Conservation (phyloP, 2,113 vertebrate species). For the Scytalopus superciliaris region DNA sequence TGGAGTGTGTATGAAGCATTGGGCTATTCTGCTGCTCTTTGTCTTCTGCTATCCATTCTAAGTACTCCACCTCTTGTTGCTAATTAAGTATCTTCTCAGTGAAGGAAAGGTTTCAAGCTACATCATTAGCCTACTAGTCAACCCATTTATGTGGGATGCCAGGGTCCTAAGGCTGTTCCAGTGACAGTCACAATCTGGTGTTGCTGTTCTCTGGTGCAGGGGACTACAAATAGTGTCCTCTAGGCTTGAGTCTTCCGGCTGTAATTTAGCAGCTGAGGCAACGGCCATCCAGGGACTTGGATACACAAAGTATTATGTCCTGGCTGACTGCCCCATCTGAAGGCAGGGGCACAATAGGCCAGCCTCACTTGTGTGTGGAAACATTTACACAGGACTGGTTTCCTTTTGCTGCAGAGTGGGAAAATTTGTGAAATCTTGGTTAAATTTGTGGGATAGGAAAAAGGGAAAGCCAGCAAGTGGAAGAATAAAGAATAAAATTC, state of each 20-base stretch:
- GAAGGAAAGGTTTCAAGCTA: not conserved
- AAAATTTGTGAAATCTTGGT: constrained; percentile 51
- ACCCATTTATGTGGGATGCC: not conserved
- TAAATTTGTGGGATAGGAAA: constrained; percentile 34
- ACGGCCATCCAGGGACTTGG: not conserved
- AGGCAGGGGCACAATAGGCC: not conserved
- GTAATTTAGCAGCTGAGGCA: not conserved
- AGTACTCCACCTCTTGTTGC: not conserved
- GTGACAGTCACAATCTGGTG: not conserved
- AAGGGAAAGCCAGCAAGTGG: constrained; percentile 29
- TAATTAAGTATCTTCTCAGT: not conserved
- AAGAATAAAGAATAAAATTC: constrained; percentile 33
- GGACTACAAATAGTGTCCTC: not conserved
- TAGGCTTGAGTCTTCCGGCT: not conserved
- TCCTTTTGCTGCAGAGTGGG: constrained; percentile 42
- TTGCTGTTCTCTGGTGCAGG: not conserved
- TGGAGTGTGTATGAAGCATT: not conserved
- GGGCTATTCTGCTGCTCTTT: not conserved
- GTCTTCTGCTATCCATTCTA: not conserved
- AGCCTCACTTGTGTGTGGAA: not conserved
- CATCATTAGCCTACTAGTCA: not conserved
- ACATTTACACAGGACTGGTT: constrained; percentile 8
- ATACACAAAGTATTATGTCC: not conserved
- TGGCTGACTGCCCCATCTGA: constrained; percentile 15
- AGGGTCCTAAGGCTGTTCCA: not conserved